Evolutionary conservation across 2,888 invertebrate species (phyloP).

Genomic region (Melangyna quadrimaculata): DNA sequence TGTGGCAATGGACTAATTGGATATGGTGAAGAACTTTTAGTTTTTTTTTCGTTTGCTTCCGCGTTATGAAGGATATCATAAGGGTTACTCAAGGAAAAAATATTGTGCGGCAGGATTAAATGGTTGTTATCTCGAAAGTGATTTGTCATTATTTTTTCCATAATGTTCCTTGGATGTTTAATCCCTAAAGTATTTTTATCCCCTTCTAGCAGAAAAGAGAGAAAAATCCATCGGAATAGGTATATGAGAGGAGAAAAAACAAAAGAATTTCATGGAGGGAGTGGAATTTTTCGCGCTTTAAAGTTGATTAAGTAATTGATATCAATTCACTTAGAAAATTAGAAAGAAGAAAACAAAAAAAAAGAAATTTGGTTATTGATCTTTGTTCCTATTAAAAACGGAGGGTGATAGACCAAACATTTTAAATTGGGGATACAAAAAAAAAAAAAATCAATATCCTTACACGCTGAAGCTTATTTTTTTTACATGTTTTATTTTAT

Average conservation of each 20-base stretch:
- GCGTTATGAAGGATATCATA: conserved; percentile 39
- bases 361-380: conserved; percentile 60
- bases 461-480: conserved; percentile 33
- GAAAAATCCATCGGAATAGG: neutral
- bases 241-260: neutral
- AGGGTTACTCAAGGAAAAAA: conserved; percentile 59
- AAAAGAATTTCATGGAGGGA: conserved; percentile 27
- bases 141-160: conserved; percentile 72
- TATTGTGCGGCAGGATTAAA: conserved; percentile 64
- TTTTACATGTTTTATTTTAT: conserved; percentile 24
- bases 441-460: conserved; percentile 54
- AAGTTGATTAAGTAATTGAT: conserved; percentile 71
- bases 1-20: conserved; percentile 64
- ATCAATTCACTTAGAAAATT: conserved; percentile 72
- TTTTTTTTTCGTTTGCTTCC: neutral
- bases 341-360: conserved; percentile 48
- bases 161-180: conserved; percentile 64
- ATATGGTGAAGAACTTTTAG: conserved; percentile 31
- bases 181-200: conserved; percentile 37
- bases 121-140: conserved; percentile 70
- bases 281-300: conserved; percentile 53
- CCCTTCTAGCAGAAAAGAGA: neutral
- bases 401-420: neutral
- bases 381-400: conserved; percentile 46
- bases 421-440: conserved; percentile 8